phyloP scores from a whole-genome alignment of 2,113 vertebrate species.

The Centropus unirufus region DNA sequence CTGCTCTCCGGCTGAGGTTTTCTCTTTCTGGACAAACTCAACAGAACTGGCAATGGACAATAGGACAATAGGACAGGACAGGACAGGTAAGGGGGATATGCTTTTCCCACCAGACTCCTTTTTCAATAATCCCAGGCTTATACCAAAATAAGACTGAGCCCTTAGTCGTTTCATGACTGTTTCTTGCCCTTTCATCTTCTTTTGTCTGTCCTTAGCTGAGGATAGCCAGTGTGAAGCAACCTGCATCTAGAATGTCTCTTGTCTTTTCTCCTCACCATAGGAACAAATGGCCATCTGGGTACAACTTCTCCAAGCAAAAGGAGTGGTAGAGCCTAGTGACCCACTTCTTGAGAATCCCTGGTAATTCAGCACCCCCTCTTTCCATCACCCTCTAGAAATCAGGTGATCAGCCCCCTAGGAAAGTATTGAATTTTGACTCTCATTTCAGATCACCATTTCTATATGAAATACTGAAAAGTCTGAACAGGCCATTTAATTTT shows the following conservation, averaged over 20 bases:
- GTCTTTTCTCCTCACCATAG: background rate
- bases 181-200: background rate
- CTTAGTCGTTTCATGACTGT: background rate
- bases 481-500: constrained; percentile 28
- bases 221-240: background rate
- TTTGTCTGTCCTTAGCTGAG: background rate
- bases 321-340: background rate
- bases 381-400: background rate
- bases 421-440: background rate
- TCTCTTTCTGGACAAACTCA: background rate
- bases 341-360: background rate
- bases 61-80: background rate
- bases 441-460: background rate
- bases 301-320: background rate
- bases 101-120: background rate
- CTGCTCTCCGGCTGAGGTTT: background rate
- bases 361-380: background rate
- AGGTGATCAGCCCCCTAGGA: background rate
- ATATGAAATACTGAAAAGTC: background rate
- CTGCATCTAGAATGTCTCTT: background rate
- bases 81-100: background rate
- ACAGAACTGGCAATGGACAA: background rate
- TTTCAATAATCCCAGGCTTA: background rate
- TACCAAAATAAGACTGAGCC: background rate
- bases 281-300: background rate